Evolutionary conservation across 2,797 vertebrate species (phyloP), one percentile per base, ranked within the genome.

Genomic region (Halcyon chelicuti): DNA sequence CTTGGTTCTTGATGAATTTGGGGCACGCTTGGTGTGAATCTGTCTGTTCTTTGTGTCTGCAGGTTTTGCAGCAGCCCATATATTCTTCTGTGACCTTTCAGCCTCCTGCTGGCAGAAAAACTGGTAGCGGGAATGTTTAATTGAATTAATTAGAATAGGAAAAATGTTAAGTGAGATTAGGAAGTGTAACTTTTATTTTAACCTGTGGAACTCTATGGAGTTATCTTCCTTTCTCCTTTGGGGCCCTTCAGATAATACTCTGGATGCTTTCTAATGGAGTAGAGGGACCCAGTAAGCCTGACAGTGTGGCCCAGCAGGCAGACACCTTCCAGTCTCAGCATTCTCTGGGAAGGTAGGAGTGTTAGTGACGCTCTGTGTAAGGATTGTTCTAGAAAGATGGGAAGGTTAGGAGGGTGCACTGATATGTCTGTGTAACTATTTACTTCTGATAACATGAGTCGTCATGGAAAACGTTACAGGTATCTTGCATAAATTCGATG

Each of bases 291-390:
- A 21, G 20, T 14, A 28, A 44, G 20, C 17, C 46, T 66, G 55
- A 9, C 9, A 26, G 37, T 26, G 37, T 26, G 65, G 25, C 54
- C 46, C 21, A n/a, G 1, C 0, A 0, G 55, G 33, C 22, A 25
- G 1, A 0, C 7, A 2, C 25, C 31, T 74, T 26, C 40, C 33
- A 14, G 46, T 44, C 70, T 13, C 28, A 67, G 0, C 8, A 5
- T 71, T 12, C 31, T 25, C 16, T 54, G 37, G 55, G 25, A 33
- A 55, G 11, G 49, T 4, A 44, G 42, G n/a, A 54, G 5, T 13
- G 14, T 8, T 42, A n/a, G 22, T 39, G 60, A 60, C 74, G 51
- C 29, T 28, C 0, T 13, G 2, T 9, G 14, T 9, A 33, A 55
- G 33, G 37, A 28, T 33, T 6, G 8, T 19, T 14, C 7, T 61